Base-by-base conservation (phyloP, 2,797 vertebrate species). In the Sebastes alutus region DNA sequence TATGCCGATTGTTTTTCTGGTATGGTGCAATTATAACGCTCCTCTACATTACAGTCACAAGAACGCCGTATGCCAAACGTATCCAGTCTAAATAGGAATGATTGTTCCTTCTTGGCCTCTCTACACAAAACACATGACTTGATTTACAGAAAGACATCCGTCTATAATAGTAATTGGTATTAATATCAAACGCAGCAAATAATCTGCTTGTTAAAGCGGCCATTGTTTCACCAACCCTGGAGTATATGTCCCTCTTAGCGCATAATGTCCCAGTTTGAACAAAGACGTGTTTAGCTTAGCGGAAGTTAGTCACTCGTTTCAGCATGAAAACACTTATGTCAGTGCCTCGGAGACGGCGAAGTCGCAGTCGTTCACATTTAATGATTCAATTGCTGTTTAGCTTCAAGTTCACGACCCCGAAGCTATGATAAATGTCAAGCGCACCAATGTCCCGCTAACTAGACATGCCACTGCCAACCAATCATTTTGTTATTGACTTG, bases 361-460 rank as follows among this genome's bases (percentile, higher is more conserved):
- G 89, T 87, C 75, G 88, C 73, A 81, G 85, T 84, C 85, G 25
- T 82, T 90, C 92, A 87, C 87, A 90, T 93, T 89, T 93, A 94
- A 93, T 91, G 93, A 94, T 92, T 94, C 91, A 83, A 76, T 85
- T 75, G 88, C 89, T 85, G 87, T 92, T 93, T 89, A 79, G 89
- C 91, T 88, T 75, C 52, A 54, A 94, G 93, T 93, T 94, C 92
- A 74, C 35, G 82, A 94, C 93, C 93, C 93, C 6, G 60, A 14
- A 93, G 94, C 94, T 77, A 90, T 88, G 92, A 93, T 94, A 94
- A 96, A 96, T 95, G 94, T 95, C 95, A 96, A 91, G 81, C 80
- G 63, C 83, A 71, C 92, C 89, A 90, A 89, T 84, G 84, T 94
- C 86, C 87, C 33, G 61, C 90, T 94, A 95, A 94, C 90, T 91